Conservation (phyloP, 1,140 invertebrate genomes). For the Parasteatoda tepidariorum region DNA sequence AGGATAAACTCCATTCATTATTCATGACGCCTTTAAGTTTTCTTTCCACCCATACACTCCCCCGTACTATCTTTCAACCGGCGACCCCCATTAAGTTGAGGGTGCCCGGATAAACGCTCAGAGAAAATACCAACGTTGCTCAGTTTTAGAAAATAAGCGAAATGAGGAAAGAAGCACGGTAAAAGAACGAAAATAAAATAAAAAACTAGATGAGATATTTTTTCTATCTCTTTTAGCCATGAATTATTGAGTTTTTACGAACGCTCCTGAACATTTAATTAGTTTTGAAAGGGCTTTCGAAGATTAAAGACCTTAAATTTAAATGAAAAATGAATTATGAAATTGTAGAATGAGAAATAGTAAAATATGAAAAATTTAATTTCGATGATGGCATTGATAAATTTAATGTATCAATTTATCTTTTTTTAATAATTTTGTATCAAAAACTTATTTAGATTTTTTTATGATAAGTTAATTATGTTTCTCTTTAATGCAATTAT, state of each 20-base stretch:
- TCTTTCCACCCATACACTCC: background rate
- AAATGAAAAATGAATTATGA: background rate
- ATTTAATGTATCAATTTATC: too few relatives aligned
- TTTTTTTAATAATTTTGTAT: too few relatives aligned
- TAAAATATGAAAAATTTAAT: too few relatives aligned
- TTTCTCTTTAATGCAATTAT: too few relatives aligned
- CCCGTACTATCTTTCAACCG: background rate
- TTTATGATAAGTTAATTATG: too few relatives aligned
- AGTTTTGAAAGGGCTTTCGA: background rate
- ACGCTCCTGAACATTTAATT: conserved; percentile 8
- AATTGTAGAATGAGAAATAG: background rate
- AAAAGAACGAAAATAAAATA: background rate
- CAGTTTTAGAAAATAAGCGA: background rate
- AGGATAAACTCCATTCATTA: conserved; percentile 4
- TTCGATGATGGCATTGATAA: too few relatives aligned
- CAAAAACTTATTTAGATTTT: too few relatives aligned
- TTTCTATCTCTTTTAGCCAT: background rate
- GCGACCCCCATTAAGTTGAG: background rate
- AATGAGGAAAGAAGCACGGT: background rate
- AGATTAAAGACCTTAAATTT: conserved; percentile 3
- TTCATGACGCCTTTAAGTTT: conserved; percentile 20
- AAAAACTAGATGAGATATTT: background rate
- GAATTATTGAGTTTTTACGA: conserved; percentile 12
- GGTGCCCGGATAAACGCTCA: background rate
- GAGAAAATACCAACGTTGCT: background rate